Evolutionary conservation across 1,140 invertebrate species (phyloP), one percentile per base, ranked within the genome.

Genomic region (Zaprionus gabonicus): DNA sequence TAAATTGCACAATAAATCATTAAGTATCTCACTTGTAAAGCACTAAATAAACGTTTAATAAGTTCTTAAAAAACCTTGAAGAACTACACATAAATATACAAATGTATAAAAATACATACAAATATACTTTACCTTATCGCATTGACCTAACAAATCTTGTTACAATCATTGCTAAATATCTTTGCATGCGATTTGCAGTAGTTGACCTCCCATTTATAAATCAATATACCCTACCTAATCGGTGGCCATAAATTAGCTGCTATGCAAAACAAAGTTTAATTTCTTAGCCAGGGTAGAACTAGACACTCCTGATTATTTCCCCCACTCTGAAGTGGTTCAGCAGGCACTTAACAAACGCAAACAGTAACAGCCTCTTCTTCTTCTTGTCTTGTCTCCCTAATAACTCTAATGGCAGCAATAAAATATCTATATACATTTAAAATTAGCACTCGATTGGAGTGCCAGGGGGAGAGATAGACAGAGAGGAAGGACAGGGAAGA

Each of bases 351-450:
- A 68, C 64, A 84, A 84, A 83, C 78, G 51, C 66, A 71, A 67
- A 71, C 23, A 64, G 34, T 62, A 78, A 73, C 67, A 23, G 23
- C 23, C 23, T 23, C 23, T 23, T 23, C 23, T 66, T 68, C 76
- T 78, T 23, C 46, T 20, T 20, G 46, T 6, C 9, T 4, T 17
- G 15, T 9, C 41, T 71, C 64, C 78, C 73, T 74, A 81, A 88
- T 88, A 90, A 88, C 78, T 88, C 78, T 88, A 90, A 88, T 90
- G 85, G 84, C 75, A 79, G 84, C 85, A 88, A 88, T 88, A 90
- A 88, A 88, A 88, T 90, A 90, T 81, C 81, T 81, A 84, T 88
- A 81, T 79, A 87, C 84, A 87, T 88, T 90, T 81, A 76, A 87
- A 88, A 88, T 88, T 88, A 88, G 85, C 81, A 84, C 84, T 88